Evolutionary conservation across 1,140 invertebrate genomes (phyloP).

Genomic region (Nymphalis io): DNA sequence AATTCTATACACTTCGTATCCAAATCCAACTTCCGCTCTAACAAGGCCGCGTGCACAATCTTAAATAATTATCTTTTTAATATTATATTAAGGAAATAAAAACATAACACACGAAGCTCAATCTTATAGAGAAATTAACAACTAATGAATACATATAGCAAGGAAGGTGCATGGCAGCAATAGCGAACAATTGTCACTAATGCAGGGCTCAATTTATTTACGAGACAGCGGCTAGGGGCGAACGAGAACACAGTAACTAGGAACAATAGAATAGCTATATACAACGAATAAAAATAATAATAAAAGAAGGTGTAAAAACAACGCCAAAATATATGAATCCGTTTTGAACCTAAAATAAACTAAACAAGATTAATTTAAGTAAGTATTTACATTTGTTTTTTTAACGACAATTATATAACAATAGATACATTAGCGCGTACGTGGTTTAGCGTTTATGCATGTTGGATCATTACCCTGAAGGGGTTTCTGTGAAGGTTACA

Average conservation of each 20-base stretch:
- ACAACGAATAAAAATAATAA: conserved; percentile 6
- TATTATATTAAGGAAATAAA: no score
- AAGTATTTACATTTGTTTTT: conserved; percentile 8
- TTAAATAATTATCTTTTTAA: no score
- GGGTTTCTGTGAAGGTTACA: conserved; percentile 47
- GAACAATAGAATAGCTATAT: conserved; percentile 52
- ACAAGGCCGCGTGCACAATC: no score
- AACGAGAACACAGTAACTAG: conserved; percentile 47
- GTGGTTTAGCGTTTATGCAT: conserved; percentile 43
- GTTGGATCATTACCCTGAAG: conserved; percentile 49
- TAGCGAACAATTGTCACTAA: conserved; percentile 79
- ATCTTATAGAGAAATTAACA: conserved; percentile 11
- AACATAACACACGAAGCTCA: not conserved
- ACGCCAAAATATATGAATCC: not conserved
- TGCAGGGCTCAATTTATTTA: conserved; percentile 79
- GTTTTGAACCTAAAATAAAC: not conserved
- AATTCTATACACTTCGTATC: no score
- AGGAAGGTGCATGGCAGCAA: conserved; percentile 57
- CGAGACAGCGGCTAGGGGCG: conserved; percentile 72
- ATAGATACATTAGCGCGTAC: conserved; percentile 50
- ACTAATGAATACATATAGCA: conserved; percentile 8
- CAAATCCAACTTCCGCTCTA: no score
- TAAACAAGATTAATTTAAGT: not conserved
- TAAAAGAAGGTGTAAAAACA: not conserved
- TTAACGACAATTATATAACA: conserved; percentile 41